Evolutionary conservation across 2,113 vertebrate genomes (phyloP).

Genomic region (Numenius arquata): DNA sequence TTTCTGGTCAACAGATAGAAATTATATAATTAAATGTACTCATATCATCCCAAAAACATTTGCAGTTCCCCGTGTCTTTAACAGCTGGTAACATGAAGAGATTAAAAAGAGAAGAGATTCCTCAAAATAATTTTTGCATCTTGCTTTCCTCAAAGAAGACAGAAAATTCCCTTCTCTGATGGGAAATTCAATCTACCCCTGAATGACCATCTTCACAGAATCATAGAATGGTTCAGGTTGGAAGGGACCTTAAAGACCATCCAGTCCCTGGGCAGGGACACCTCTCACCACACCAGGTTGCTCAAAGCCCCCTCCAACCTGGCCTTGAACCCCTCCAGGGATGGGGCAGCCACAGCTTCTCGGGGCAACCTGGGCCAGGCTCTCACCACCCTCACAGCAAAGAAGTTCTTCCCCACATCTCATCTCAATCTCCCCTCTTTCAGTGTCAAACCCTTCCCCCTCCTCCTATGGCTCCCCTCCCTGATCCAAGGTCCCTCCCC

Average conservation of each 20-base stretch:
- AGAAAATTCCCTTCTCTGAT: neutral
- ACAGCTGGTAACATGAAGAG: neutral
- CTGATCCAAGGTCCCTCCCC: neutral
- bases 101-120: conserved; percentile 2
- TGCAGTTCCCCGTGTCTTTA: neutral
- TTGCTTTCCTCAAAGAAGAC: neutral
- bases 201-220: neutral
- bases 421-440: neutral
- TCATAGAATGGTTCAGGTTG: neutral
- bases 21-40: conserved; percentile 13
- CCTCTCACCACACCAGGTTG: neutral
- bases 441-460: too few relatives aligned
- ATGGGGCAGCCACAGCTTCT: neutral
- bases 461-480: neutral
- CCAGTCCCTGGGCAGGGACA: neutral
- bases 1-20: conserved; percentile 32
- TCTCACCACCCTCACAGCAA: neutral
- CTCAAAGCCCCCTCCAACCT: neutral
- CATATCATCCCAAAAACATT: neutral
- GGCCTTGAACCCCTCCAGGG: neutral
- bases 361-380: neutral
- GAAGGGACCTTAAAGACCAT: neutral
- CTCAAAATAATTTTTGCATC: neutral
- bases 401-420: neutral
- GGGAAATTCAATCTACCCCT: neutral